Evolutionary conservation across 2,797 vertebrate genomes (phyloP).

Genomic region (Sebastes alutus): DNA sequence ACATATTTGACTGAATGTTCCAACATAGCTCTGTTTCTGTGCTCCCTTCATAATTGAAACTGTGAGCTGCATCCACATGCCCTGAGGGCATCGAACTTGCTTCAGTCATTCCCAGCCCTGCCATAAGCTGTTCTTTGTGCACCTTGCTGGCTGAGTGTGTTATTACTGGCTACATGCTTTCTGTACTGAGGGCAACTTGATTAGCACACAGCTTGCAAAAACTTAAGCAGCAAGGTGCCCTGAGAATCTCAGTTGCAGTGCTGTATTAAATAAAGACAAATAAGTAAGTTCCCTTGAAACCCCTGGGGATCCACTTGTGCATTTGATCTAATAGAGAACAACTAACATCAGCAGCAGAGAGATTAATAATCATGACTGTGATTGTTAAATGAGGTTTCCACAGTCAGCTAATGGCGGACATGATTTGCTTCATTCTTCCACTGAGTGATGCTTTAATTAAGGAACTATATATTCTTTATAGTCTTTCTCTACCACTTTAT

Average conservation of each 20-base stretch:
- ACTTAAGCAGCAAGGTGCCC: constrained; percentile 53
- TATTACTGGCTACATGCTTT: constrained; percentile 28
- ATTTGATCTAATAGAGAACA: constrained; percentile 37
- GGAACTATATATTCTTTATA: background rate
- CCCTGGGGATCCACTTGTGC: constrained; percentile 6
- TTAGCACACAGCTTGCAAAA: constrained; percentile 54
- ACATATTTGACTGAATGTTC: background rate
- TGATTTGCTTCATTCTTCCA: constrained; percentile 15
- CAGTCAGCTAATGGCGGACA: constrained; percentile 4
- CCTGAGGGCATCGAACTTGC: background rate
- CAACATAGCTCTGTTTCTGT: background rate
- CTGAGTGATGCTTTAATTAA: constrained; percentile 21
- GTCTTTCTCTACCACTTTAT: background rate
- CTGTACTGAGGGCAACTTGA: constrained; percentile 41
- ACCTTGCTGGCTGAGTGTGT: constrained; percentile 22
- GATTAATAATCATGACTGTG: constrained; percentile 38
- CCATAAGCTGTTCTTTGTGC: constrained; percentile 30
- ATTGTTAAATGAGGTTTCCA: constrained; percentile 39
- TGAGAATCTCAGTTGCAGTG: constrained; percentile 4
- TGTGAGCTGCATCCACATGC: constrained; percentile 13
- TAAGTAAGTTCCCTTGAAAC: constrained; percentile 5
- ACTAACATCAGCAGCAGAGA: background rate
- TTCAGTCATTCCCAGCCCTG: constrained; percentile 19
- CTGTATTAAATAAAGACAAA: constrained; percentile 46
- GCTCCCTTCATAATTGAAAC: constrained; percentile 9